Base-by-base conservation (phyloP, 2,113 vertebrate genomes). In the Silurus asotus region DNA sequence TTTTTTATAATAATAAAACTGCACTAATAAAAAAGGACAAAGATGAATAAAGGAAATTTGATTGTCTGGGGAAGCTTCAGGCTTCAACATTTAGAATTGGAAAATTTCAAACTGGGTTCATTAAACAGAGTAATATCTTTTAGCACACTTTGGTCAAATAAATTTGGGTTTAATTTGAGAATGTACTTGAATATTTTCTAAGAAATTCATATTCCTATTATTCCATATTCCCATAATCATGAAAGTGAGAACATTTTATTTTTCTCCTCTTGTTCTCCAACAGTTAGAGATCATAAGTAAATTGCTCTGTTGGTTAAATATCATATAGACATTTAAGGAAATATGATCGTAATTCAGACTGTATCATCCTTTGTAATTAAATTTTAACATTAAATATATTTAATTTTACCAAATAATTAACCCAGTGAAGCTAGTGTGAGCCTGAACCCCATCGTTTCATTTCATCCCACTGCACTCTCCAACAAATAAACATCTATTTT, bases 91-190 rank as follows among this genome's bases (percentile, higher is more conserved):
- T 19, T 45, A 7, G 15, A 2, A 28, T 37, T 37, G 8, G 3
- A 77, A 49, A 84, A 80, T 82, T 84, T 86, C 81, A 86, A 86
- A 85, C 81, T 82, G 59, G 86, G 79, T 88, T 89, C 86, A 86
- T 88, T 90, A 86, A 67, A 72, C 8, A 72, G 19, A 49, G 45
- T 4, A 10, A 49, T 10, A 9, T 48, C 1, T 48, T 72, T 72
- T 72, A 72, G 45, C 45, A 19, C 69, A 83, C 82, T 88, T 53
- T 59, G 53, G 25, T 61, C 82, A 80, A 88, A 88, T 90, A 86
- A 86, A n/a, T 10, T 48, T 84, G 72, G 84, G 65, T 74, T 84
- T 88, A 76, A 85, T 87, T 89, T 82, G 77, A 64, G 49, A 49
- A 64, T 48, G 76, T 62, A 69, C 28, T 80, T 84, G 28, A 61